Evolutionary conservation across 2,113 vertebrate species (phyloP).

Genomic region (Plecotus auritus): DNA sequence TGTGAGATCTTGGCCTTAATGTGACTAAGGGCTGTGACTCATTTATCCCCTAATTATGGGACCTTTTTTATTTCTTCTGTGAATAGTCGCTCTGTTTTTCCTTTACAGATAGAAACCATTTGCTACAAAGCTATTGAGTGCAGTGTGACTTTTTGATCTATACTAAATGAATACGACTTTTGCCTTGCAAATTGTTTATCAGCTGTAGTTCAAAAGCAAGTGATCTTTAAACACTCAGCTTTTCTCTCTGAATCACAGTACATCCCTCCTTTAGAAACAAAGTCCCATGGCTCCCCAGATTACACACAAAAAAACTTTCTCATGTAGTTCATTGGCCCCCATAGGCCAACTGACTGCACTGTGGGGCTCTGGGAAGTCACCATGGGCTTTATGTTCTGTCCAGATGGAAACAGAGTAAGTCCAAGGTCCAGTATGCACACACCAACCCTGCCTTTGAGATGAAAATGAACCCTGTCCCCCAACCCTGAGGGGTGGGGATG

Average conservation of each 20-base stretch:
- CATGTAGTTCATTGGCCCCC: not conserved
- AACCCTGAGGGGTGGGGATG: not conserved
- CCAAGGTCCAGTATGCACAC: not conserved
- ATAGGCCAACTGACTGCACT: not conserved
- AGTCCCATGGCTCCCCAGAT: not conserved
- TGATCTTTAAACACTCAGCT: not conserved
- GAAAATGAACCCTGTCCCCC: not conserved
- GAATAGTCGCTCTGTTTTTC: not conserved
- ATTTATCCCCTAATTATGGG: not conserved
- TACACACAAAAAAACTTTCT: not conserved
- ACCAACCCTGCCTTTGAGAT: not conserved
- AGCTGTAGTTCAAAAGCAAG: not conserved
- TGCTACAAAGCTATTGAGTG: not conserved
- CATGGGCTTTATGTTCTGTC: not conserved
- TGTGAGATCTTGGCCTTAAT: not conserved
- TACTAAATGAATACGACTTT: not conserved
- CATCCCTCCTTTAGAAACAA: not conserved
- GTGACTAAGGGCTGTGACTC: not conserved
- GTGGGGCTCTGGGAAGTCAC: not conserved
- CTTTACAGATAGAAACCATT: conserved; percentile 22
- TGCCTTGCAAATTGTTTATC: not conserved
- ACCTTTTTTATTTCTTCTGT: not conserved
- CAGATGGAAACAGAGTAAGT: not conserved
- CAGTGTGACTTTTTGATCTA: not conserved
- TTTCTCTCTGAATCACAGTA: not conserved